Base-by-base conservation (phyloP, 2,113 vertebrate species). In the Amphiprion ocellaris region DNA sequence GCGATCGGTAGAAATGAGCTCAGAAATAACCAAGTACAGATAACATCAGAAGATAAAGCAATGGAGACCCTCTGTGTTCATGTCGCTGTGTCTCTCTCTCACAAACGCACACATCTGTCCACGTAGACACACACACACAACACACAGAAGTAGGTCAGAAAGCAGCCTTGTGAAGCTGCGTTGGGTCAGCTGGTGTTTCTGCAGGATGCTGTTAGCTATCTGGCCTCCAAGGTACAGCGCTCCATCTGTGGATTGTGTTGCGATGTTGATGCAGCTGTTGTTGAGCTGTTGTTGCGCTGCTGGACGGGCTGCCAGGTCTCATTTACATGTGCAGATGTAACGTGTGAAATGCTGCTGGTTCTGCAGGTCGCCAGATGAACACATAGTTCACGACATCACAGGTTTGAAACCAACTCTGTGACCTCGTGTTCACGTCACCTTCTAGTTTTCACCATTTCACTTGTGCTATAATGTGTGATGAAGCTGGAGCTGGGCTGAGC, bases 121-220 rank as follows among this genome's bases (percentile, higher is more conserved):
- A 55, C 55, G 50, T 10, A 19, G 28, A 61, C n/a, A 55, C 49
- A 28, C 44, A n/a, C 16, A 6, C 30, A 37, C 33, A 37, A 37
- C 33, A 37, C 8, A 26, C n/a, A 33, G 60, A 88, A 78, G 79
- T 88, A 65, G 83, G 87, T 88, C 88, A 82, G 66, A 52, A 56
- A 74, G n/a, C 58, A 60, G 26, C 65, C 69, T 70, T 58, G 73
- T 81, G 76, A 56, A 58, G 49, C 66, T 47, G 37, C 41, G 85
- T 73, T 68, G 61, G 73, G 73, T 88, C 89, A 87, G 85, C 85
- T 81, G 73, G 70, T 90, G 73, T 37, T 87, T 69, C 85, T 81
- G 72, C 69, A 63, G 81, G 84, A 64, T 49, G 79, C 73, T 59
- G 78, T 58, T 26, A 46, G 59, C 24, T 65, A 53, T 68, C 59